phyloP scores from a whole-genome alignment of 2,888 invertebrate species.

The Neelides folsomi region DNA sequence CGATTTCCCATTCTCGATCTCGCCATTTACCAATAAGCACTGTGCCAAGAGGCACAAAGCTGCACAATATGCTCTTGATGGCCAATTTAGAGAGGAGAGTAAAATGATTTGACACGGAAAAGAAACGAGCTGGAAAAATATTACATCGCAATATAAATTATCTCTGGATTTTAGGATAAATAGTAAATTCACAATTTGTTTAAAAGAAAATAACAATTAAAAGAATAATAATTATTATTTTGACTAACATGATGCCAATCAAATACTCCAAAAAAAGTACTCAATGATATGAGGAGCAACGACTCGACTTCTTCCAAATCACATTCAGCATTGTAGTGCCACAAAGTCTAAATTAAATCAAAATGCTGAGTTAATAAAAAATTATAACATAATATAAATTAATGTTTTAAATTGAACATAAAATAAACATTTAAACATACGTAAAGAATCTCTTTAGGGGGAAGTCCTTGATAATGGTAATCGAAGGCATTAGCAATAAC shows the following conservation, averaged over 20 bases:
- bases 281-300: slow-evolving; percentile 14
- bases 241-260: slow-evolving; percentile 25
- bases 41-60: slow-evolving; percentile 19
- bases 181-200: no score
- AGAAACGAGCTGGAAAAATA: slow-evolving; percentile 13
- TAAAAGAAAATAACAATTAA: no score
- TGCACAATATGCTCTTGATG: slow-evolving; percentile 15
- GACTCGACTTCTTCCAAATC: slow-evolving; percentile 23
- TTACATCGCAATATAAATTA: no score
- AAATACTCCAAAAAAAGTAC: slow-evolving; percentile 19
- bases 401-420: no score
- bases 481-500: slow-evolving; percentile 23
- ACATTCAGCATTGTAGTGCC: slow-evolving; percentile 21
- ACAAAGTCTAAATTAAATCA: slow-evolving; percentile 12
- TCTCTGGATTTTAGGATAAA: no score
- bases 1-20: slow-evolving; percentile 10
- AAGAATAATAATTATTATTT: not conserved
- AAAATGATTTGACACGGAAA: slow-evolving; percentile 23
- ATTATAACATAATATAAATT: no score
- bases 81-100: slow-evolving; percentile 19
- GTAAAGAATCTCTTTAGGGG: slow-evolving; percentile 12
- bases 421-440: no score
- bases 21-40: slow-evolving; percentile 15
- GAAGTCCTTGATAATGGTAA: slow-evolving; percentile 14
- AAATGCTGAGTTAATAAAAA: not conserved